phyloP scores from a whole-genome alignment of 2,113 vertebrate genomes.

The Talpa occidentalis region DNA sequence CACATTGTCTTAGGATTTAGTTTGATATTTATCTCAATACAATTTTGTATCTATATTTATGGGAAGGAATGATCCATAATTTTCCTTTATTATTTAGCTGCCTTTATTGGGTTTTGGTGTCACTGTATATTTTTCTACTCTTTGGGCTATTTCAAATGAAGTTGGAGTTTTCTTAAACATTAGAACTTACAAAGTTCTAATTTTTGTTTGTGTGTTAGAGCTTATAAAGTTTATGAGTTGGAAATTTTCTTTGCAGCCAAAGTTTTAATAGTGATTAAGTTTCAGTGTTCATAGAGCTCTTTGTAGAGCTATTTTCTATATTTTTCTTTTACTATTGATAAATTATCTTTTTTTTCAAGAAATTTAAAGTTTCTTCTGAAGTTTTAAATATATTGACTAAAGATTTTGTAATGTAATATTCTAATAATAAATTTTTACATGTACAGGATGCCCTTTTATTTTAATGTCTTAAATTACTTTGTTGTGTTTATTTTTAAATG shows the following conservation, averaged over 20 bases:
- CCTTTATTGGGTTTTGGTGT: background rate
- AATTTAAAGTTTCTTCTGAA: background rate
- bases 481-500: background rate
- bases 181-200: background rate
- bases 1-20: background rate
- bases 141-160: background rate
- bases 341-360: background rate
- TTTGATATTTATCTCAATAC: background rate
- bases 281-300: background rate
- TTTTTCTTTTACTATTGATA: background rate
- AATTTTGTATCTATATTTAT: background rate
- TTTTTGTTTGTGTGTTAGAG: too few species aligned
- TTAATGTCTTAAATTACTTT: background rate
- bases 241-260: background rate
- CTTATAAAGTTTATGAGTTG: background rate
- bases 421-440: too few species aligned
- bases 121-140: background rate
- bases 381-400: background rate
- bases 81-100: background rate
- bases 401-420: background rate
- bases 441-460: background rate
- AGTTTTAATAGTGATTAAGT: background rate
- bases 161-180: background rate
- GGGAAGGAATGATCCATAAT: background rate
- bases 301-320: conserved; percentile 26